Evolutionary conservation across 2,113 vertebrate genomes (phyloP).

Genomic region (Syngnathus scovelli): DNA sequence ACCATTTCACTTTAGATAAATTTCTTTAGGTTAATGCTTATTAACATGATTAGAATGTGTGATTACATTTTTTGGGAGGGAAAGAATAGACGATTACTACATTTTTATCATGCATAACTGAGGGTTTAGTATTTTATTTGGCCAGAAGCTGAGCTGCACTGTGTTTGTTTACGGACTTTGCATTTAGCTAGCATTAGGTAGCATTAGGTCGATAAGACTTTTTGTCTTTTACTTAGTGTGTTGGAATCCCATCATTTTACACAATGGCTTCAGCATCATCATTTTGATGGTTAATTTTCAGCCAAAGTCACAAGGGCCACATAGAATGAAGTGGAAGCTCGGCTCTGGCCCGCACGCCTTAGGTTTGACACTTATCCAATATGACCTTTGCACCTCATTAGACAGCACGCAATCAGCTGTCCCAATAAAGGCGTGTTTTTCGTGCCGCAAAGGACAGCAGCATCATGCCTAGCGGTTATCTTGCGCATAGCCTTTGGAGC

Average conservation of each 20-base stretch:
- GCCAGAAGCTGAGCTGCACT: too few relatives aligned
- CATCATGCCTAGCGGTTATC: conserved; percentile 10
- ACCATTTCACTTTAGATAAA: too few relatives aligned
- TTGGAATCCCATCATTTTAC: not conserved
- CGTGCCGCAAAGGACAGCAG: conserved; percentile 9
- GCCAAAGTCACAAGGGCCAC: not conserved
- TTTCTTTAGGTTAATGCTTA: too few relatives aligned
- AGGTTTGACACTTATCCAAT: not conserved
- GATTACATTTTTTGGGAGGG: too few relatives aligned
- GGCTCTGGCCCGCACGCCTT: not conserved
- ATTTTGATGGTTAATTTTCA: not conserved
- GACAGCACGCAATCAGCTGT: conserved; percentile 54
- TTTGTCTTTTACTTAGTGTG: too few relatives aligned
- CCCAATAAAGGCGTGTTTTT: conserved; percentile 42
- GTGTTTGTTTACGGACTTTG: too few relatives aligned
- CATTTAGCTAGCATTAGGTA: not conserved
- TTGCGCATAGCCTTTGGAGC: conserved; percentile 8
- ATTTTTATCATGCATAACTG: too few relatives aligned
- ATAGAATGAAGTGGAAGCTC: not conserved
- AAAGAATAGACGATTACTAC: too few relatives aligned
- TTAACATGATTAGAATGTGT: too few relatives aligned
- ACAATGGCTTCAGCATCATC: not conserved
- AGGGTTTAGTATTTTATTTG: too few relatives aligned
- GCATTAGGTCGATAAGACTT: not conserved
- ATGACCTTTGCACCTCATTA: conserved; percentile 6